Evolutionary conservation across 2,113 vertebrate genomes (phyloP).

Genomic region (Anhinga anhinga): DNA sequence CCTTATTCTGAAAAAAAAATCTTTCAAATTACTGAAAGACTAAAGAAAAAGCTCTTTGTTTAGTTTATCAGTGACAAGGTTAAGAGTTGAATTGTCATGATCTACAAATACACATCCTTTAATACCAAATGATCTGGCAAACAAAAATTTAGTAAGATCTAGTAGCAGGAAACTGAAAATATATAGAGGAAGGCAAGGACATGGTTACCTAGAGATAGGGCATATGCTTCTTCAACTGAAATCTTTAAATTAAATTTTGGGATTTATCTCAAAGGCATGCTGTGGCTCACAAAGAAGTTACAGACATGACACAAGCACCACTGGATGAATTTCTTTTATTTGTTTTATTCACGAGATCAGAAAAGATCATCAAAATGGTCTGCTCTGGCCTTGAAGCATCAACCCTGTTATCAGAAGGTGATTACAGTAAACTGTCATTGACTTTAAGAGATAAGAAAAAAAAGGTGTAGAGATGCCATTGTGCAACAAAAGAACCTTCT

Average conservation of each 20-base stretch:
- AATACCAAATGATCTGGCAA: neutral
- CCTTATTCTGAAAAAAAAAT: neutral
- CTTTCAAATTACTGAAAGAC: neutral
- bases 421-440: neutral
- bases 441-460: neutral
- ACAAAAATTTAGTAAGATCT: neutral
- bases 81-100: neutral
- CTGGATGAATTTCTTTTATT: neutral
- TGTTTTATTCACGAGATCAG: neutral
- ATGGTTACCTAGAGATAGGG: neutral
- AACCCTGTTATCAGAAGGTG: neutral
- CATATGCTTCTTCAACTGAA: neutral
- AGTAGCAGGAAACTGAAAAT: neutral
- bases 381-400: neutral
- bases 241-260: neutral
- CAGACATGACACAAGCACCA: neutral
- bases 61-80: neutral
- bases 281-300: neutral
- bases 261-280: neutral
- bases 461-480: neutral
- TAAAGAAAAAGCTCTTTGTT: neutral
- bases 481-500: neutral
- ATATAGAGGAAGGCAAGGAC: neutral
- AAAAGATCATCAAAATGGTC: neutral
- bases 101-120: neutral